These are phyloP conservation scores for Sus cebifrons DNA, from an alignment of 2,797 vertebrate species.

Conservation along the genomic window DNA sequence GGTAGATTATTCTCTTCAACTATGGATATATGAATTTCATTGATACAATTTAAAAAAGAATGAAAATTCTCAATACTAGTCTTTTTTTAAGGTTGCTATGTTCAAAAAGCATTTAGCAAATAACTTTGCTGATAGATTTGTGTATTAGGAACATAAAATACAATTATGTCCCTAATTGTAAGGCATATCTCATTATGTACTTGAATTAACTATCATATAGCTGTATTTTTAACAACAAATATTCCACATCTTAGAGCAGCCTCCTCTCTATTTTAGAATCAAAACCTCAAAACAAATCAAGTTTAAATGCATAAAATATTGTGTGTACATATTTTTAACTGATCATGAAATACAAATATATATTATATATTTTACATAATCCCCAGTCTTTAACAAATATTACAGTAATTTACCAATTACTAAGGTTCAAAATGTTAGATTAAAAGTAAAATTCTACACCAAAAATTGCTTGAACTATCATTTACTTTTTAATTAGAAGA, in stretches of 20 bases:
- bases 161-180: slow-evolving; percentile 57
- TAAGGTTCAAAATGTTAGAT: slow-evolving; percentile 48
- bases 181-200: slow-evolving; percentile 69
- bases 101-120: slow-evolving; percentile 69
- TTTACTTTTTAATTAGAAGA: slow-evolving; percentile 51
- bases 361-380: slow-evolving; percentile 67
- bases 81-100: not conserved
- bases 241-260: slow-evolving; percentile 65
- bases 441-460: slow-evolving; percentile 34
- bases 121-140: slow-evolving; percentile 47
- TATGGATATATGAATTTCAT: slow-evolving; percentile 47
- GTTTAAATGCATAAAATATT: slow-evolving; percentile 71
- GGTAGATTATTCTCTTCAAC: slow-evolving; percentile 27
- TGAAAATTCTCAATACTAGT: slow-evolving; percentile 26
- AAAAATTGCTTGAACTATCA: not conserved
- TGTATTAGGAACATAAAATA: slow-evolving; percentile 66
- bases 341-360: slow-evolving; percentile 68
- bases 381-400: slow-evolving; percentile 51
- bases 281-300: slow-evolving; percentile 75
- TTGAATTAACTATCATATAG: slow-evolving; percentile 62
- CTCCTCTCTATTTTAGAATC: slow-evolving; percentile 61
- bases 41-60: slow-evolving; percentile 66
- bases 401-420: slow-evolving; percentile 21
- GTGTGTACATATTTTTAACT: slow-evolving; percentile 78
- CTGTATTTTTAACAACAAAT: slow-evolving; percentile 64